phyloP scores from a whole-genome alignment of 92 coral and sea anemone species.

The Parazoanthus atlanticus region DNA sequence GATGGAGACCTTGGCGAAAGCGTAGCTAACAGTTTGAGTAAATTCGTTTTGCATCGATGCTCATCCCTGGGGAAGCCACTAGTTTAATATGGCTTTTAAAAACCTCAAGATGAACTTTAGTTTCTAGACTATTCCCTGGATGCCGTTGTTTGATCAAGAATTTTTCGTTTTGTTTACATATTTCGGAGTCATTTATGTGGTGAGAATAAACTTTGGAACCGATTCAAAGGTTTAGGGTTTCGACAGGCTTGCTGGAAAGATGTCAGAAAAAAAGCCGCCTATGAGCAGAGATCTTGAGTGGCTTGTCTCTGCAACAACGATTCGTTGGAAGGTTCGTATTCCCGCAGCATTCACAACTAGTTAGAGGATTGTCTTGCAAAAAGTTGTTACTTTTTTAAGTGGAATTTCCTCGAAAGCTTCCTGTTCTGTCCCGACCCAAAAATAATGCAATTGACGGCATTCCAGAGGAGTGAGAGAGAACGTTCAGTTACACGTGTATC shows the following conservation, averaged over 20 bases:
- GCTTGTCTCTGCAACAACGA: constrained; percentile 1
- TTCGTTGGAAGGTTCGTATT: neutral
- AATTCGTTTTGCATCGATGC: constrained; percentile 39
- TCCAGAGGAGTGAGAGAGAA: constrained; percentile 4
- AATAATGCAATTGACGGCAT: constrained; percentile 11
- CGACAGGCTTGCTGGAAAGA: neutral
- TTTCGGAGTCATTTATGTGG: neutral
- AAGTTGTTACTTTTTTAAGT: neutral
- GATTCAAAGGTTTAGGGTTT: constrained; percentile 22
- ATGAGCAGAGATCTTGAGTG: neutral
- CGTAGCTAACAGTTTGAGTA: neutral
- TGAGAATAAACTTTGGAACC: neutral
- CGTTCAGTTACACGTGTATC: constrained; percentile 17
- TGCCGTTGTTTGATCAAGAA: neutral
- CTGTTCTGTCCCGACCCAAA: neutral
- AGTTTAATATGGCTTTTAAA: neutral
- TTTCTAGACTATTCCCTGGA: neutral
- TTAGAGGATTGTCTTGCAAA: neutral
- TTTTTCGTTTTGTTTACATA: constrained; percentile 24
- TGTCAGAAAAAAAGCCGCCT: neutral
- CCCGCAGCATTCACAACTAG: neutral
- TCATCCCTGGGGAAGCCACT: constrained; percentile 41
- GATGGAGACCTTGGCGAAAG: neutral
- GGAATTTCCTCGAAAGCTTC: constrained; percentile 4
- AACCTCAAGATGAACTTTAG: neutral